A percentile compares a stretch with the other conserved stretches of the same genome.
phyloP scores from a whole-genome alignment of 1,140 invertebrate species.

The Scaptomyza montana region DNA sequence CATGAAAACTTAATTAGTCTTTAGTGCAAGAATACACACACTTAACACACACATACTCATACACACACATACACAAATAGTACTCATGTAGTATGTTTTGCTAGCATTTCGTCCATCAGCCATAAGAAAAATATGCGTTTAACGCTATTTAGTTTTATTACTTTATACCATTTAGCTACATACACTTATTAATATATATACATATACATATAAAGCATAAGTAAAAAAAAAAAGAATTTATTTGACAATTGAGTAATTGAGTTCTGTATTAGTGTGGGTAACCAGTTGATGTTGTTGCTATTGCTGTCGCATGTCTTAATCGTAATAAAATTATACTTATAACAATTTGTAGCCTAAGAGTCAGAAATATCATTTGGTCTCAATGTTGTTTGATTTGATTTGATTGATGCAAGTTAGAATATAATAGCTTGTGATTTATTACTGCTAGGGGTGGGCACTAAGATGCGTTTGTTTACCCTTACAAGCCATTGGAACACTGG shows the following conservation, averaged over 20 bases:
- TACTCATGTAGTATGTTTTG: slow-evolving; percentile 13
- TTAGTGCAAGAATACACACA: slow-evolving; percentile 61
- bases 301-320: slow-evolving; percentile 17
- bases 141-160: slow-evolving; percentile 53
- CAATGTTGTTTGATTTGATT: slow-evolving; percentile 35
- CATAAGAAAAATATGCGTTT: slow-evolving; percentile 45
- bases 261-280: background rate
- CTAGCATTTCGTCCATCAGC: slow-evolving; percentile 11
- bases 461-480: slow-evolving; percentile 22
- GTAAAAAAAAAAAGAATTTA: no score
- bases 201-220: background rate
- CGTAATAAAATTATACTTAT: slow-evolving; percentile 48
- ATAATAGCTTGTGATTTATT: slow-evolving; percentile 50
- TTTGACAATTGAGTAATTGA: slow-evolving; percentile 2
- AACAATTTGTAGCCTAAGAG: slow-evolving; percentile 29
- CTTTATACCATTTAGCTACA: slow-evolving; percentile 31
- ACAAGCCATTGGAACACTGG: background rate
- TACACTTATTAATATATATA: slow-evolving; percentile 15
- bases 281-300: slow-evolving; percentile 10
- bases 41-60: slow-evolving; percentile 17
- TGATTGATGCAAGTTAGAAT: slow-evolving; percentile 42
- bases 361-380: background rate
- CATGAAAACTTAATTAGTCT: slow-evolving; percentile 81
- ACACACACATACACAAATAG: background rate
- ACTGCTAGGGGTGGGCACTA: slow-evolving; percentile 16